Conservation (phyloP, 2,888 invertebrate species). For the Pollenia griseotomentosa region DNA sequence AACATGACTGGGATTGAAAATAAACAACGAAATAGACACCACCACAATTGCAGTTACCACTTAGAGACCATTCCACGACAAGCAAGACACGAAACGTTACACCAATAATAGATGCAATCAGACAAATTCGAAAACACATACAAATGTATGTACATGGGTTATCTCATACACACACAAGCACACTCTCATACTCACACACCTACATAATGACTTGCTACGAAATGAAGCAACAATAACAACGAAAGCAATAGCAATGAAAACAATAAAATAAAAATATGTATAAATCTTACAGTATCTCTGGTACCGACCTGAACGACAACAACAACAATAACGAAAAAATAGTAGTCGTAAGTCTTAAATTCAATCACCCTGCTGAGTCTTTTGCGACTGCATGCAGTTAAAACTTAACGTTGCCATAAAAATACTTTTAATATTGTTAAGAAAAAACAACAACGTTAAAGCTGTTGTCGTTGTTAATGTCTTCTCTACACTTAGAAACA, state of each 20-base stretch:
- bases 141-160: conserved; percentile 2
- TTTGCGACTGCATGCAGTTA: conserved; percentile 67
- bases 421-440: conserved; percentile 63
- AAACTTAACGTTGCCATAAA: conserved; percentile 67
- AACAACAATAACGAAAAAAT: conserved; percentile 12
- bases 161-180: conserved; percentile 3
- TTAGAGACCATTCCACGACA: conserved; percentile 8
- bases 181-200: conserved; percentile 32
- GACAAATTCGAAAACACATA: conserved; percentile 42
- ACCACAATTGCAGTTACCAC: conserved; percentile 7
- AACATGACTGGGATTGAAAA: conserved; percentile 37
- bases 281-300: conserved; percentile 47
- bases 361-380: conserved; percentile 68
- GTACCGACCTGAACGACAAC: conserved; percentile 25
- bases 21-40: conserved; percentile 35
- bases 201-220: conserved; percentile 17
- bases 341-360: conserved; percentile 63
- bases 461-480: conserved; percentile 27
- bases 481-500: conserved; percentile 36
- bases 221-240: conserved; percentile 41
- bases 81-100: conserved; percentile 19
- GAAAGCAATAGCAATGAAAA: conserved; percentile 27
- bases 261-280: conserved; percentile 44
- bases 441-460: conserved; percentile 32
- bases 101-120: conserved; percentile 70